Evolutionary conservation across 1,140 invertebrate genomes (phyloP).

Genomic region (Globodera ellingtonae): DNA sequence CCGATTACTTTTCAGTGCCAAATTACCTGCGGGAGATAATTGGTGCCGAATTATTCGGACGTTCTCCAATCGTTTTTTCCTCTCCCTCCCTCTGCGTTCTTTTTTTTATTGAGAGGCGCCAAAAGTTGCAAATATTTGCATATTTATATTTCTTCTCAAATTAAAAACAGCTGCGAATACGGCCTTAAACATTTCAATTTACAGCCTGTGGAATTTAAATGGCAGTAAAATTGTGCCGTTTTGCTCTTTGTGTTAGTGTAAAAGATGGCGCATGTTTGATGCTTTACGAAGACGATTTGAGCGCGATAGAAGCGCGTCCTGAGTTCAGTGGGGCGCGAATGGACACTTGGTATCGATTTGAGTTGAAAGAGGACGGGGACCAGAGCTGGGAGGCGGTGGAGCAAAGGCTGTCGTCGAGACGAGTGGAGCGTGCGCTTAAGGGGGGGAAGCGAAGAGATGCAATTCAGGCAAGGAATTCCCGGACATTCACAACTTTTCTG

Average conservation of each 20-base stretch:
- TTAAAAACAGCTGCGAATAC: too few species aligned
- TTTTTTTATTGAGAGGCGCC: too few species aligned
- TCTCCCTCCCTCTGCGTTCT: too few species aligned
- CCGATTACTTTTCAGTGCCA: too few species aligned
- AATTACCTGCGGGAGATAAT: too few species aligned
- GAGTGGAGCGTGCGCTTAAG: background rate
- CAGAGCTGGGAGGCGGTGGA: background rate
- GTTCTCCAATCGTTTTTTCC: too few species aligned
- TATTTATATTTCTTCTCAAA: too few species aligned
- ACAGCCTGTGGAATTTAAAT: background rate
- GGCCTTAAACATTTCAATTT: too few species aligned
- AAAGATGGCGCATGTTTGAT: background rate
- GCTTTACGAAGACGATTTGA: slow-evolving; percentile 8
- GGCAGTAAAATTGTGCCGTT: background rate
- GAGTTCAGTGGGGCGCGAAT: background rate
- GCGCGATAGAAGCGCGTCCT: background rate
- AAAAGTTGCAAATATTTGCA: too few species aligned
- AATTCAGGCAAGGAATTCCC: background rate
- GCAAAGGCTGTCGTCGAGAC: background rate
- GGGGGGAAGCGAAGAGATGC: background rate
- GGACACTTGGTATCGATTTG: background rate
- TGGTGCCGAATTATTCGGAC: too few species aligned
- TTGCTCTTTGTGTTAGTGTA: slow-evolving; percentile 5
- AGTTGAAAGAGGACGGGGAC: background rate
- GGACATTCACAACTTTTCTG: too few species aligned